Conservation (phyloP, 2,888 invertebrate genomes). For the Agrilus mali region DNA sequence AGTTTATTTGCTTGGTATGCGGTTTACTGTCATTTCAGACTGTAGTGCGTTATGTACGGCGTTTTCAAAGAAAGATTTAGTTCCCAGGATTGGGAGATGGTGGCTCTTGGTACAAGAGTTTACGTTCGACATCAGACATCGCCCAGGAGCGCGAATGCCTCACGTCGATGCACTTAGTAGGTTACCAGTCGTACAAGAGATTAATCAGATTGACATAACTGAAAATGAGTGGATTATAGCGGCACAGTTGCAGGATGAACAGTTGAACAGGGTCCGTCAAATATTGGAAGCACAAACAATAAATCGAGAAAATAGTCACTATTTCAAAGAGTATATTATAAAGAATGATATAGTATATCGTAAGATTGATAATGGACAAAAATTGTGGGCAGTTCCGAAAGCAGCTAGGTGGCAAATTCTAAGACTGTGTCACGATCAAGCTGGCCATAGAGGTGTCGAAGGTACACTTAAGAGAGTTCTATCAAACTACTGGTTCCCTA, state of each 20-base stretch:
- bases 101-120: conserved; percentile 6
- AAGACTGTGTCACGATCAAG: conserved; percentile 9
- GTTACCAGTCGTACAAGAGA: background rate
- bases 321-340: background rate
- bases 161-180: conserved; percentile 8
- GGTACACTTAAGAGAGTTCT: conserved; percentile 8
- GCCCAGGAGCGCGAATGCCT: conserved; percentile 4
- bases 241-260: conserved; percentile 5
- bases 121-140: conserved; percentile 4
- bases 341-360: conserved; percentile 1
- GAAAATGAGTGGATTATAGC: conserved; percentile 8
- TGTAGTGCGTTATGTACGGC: conserved; percentile 11
- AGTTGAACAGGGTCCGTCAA: background rate
- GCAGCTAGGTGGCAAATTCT: conserved; percentile 9
- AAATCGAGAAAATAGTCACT: background rate
- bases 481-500: conserved; percentile 13
- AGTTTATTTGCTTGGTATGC: conserved; percentile 4
- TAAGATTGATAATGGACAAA: background rate
- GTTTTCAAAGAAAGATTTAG: conserved; percentile 6
- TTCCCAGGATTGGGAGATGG: conserved; percentile 8
- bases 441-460: conserved; percentile 11
- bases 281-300: background rate
- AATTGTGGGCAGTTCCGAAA: conserved; percentile 7
- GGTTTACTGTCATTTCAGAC: conserved; percentile 15
- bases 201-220: conserved; percentile 4